phyloP scores from a whole-genome alignment of 2,113 vertebrate genomes.

The Phoxinus phoxinus region DNA sequence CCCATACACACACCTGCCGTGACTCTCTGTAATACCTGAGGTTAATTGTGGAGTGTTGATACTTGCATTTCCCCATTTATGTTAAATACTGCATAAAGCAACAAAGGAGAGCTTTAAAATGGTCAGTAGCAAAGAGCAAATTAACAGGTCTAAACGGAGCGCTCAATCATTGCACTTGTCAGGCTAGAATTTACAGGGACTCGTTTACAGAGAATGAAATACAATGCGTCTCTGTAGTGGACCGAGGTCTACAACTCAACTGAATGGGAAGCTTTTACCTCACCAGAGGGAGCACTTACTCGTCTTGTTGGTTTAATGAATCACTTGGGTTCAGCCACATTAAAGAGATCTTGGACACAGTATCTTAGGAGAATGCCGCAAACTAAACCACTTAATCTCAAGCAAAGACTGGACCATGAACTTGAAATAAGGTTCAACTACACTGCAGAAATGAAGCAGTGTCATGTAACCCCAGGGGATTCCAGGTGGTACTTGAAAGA shows the following conservation, averaged over 20 bases:
- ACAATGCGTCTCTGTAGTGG: constrained; percentile 43
- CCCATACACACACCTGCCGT: not conserved
- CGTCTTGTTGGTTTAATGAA: constrained; percentile 44
- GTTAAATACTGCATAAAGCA: not conserved
- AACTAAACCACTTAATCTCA: constrained; percentile 14
- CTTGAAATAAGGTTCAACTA: not conserved
- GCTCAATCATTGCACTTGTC: constrained; percentile 61
- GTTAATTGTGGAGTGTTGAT: not conserved
- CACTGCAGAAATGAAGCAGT: not conserved
- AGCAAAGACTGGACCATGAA: not conserved
- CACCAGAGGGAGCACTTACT: constrained; percentile 62
- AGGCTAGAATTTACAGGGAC: constrained; percentile 62
- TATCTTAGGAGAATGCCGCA: not conserved
- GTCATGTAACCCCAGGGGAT: not conserved
- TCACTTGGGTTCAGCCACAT: constrained; percentile 18
- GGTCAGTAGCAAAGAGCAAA: not conserved
- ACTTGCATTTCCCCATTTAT: not conserved
- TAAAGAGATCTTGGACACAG: constrained; percentile 5
- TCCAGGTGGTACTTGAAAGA: not conserved
- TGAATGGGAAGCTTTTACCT: constrained; percentile 56
- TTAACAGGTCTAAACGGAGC: constrained; percentile 43
- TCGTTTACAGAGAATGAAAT: constrained; percentile 64
- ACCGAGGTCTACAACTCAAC: constrained; percentile 42
- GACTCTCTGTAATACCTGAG: not conserved
- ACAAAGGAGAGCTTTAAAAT: constrained; percentile 23